Evolutionary conservation across 2,797 vertebrate species (phyloP).

Genomic region (Enteromius anoplus): DNA sequence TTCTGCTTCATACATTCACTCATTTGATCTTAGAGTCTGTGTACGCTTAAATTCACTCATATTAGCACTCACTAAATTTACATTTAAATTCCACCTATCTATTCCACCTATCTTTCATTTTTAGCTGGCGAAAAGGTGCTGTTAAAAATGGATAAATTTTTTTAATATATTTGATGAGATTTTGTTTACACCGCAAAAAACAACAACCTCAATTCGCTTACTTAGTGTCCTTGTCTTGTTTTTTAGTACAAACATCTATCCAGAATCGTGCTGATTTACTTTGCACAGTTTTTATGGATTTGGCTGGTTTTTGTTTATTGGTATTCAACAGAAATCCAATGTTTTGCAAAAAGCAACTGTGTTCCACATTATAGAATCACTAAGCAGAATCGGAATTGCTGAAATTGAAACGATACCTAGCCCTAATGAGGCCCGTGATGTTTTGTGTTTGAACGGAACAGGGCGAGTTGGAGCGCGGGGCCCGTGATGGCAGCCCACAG

Average conservation of each 20-base stretch:
- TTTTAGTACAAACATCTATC: no score
- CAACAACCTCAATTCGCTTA: no score
- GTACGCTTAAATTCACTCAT: no score
- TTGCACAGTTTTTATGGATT: no score
- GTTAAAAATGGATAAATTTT: no score
- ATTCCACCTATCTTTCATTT: neutral
- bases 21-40: no score
- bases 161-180: no score
- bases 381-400: neutral
- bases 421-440: neutral
- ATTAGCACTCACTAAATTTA: neutral
- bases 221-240: no score
- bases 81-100: neutral
- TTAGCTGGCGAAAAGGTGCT: no score
- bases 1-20: constrained; percentile 4
- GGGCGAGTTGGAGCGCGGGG: constrained; percentile 89
- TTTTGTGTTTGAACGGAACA: constrained; percentile 62
- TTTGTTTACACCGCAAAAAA: no score
- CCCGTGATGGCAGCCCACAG: constrained; percentile 78
- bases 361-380: neutral
- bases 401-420: neutral
- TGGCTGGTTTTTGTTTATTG: no score
- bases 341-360: neutral
- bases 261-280: neutral
- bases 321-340: no score